A percentile compares a stretch with the other conserved stretches of the same genome.
These are phyloP conservation scores for Philypnodon macrostomus DNA, from an alignment of 2,797 vertebrate species.

Conservation along the genomic window DNA sequence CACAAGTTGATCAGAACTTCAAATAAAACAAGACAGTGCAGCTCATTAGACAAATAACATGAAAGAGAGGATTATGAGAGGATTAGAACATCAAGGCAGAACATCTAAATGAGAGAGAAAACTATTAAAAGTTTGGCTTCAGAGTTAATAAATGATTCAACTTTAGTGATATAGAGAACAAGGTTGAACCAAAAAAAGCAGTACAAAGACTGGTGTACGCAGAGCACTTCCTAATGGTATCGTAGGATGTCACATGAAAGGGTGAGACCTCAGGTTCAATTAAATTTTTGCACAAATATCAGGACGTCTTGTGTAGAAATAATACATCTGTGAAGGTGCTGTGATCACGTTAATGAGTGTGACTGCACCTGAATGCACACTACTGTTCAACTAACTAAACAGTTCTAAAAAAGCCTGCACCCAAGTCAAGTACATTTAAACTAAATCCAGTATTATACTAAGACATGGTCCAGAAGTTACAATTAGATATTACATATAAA, in stretches of 20 bases:
- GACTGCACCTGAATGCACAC: not conserved
- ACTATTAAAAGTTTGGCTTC: conserved; percentile 3
- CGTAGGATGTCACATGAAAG: not conserved
- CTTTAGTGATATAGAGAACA: not conserved
- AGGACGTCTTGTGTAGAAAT: not conserved
- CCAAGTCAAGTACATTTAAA: no score
- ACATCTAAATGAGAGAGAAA: conserved; percentile 14
- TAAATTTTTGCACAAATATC: not conserved
- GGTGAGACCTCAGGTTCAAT: not conserved
- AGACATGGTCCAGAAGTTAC: no score
- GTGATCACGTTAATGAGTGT: not conserved
- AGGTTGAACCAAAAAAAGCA: not conserved
- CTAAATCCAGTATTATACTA: no score
- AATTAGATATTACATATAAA: no score
- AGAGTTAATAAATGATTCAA: conserved; percentile 7
- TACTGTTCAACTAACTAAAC: no score
- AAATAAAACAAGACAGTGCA: conserved; percentile 9
- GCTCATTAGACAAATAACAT: conserved; percentile 23
- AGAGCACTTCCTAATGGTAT: not conserved
- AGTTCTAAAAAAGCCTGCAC: no score
- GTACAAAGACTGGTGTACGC: not conserved
- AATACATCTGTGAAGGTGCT: not conserved
- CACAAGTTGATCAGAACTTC: conserved; percentile 14
- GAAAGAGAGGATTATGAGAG: conserved; percentile 19
- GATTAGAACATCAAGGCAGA: conserved; percentile 7